phyloP scores from a whole-genome alignment of 2,888 invertebrate species.

The Amphipoea lucens region DNA sequence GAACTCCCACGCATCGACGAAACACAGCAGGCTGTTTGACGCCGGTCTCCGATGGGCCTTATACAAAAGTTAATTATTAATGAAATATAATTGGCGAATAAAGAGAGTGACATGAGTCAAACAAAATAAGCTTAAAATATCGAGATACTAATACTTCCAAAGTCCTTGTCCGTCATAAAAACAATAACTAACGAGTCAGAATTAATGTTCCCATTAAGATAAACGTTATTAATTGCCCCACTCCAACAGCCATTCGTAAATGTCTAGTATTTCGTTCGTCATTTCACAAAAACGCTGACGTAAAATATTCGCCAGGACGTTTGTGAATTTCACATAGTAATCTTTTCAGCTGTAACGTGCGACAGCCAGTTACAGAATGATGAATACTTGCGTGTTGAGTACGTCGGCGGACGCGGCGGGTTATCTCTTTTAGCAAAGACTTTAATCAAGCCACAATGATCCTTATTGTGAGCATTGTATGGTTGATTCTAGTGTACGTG shows the following conservation, averaged over 20 bases:
- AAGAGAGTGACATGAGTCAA: neutral
- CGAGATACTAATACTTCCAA: neutral
- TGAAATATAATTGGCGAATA: neutral
- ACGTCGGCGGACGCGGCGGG: conserved; percentile 39
- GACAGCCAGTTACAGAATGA: conserved; percentile 69
- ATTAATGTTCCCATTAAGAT: conserved; percentile 52
- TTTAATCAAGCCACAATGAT: conserved; percentile 16
- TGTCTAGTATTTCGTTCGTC: conserved; percentile 64
- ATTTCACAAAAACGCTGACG: conserved; percentile 64
- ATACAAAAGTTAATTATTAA: neutral
- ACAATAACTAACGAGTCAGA: conserved; percentile 38
- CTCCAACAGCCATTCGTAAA: conserved; percentile 61
- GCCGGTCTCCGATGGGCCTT: no score
- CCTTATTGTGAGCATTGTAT: conserved; percentile 6
- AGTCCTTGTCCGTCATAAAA: conserved; percentile 21
- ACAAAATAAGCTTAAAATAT: conserved; percentile 3
- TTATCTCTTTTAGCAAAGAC: conserved; percentile 49
- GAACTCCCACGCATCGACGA: no score
- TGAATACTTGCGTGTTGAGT: conserved; percentile 64
- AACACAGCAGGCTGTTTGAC: no score
- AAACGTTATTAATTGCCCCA: conserved; percentile 59
- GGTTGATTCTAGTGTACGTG: conserved; percentile 23
- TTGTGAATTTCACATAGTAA: conserved; percentile 70
- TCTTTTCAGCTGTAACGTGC: conserved; percentile 68
- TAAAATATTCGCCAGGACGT: conserved; percentile 64